Base-by-base conservation (phyloP, 2,797 vertebrate species). In the Heteromormyrus szaboi region DNA sequence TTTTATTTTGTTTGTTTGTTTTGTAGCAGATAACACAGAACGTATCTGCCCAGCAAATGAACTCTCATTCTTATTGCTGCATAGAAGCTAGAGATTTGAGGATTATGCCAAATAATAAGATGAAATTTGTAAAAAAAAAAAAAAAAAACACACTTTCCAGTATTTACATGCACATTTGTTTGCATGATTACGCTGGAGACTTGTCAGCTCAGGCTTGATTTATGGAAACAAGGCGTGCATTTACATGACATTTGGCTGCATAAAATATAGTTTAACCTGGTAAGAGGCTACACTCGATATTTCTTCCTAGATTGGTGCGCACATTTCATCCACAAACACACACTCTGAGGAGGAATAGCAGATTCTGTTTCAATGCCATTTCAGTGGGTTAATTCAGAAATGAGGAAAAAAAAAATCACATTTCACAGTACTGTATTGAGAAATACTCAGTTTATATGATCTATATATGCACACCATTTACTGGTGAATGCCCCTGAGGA, bases 391-490 rank as follows among this genome's bases (percentile, higher is more conserved):
- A 86, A 51, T 54, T 59, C 51, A 59, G 41, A 33, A 56, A 53
- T 2, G 17, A 44, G 51, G 33, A 0, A 51, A 19, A 37, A 11
- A 56, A 56, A 86, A 86, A 56, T 33, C 51, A 59, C 6, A 25
- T 85, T 51, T 25, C 81, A 48, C 81, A 25, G 48, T 25, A 29
- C 22, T 14, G n/a, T 19, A 33, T 25, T 19, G 85, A 37, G 53
- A 12, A 56, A 59, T 17, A 85, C 46, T 85, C 56, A 44, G 25
- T 68, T 41, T 14, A 41, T 37, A 53, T 41, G 29, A 44, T 86
- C 25, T 86, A 14, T 86, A 72, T 86, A 86, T 89, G 54, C 48
- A 53, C 46, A 50, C n/a, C 19, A 29, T 88, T 79, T 54, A 81
- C 46, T 85, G 54, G 41, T 17, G 17, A 59, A 51, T 81, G 11